A percentile compares a stretch with the other conserved stretches of the same genome.
phyloP scores from a whole-genome alignment of 1,140 invertebrate species.

The Maconellicoccus hirsutus region DNA sequence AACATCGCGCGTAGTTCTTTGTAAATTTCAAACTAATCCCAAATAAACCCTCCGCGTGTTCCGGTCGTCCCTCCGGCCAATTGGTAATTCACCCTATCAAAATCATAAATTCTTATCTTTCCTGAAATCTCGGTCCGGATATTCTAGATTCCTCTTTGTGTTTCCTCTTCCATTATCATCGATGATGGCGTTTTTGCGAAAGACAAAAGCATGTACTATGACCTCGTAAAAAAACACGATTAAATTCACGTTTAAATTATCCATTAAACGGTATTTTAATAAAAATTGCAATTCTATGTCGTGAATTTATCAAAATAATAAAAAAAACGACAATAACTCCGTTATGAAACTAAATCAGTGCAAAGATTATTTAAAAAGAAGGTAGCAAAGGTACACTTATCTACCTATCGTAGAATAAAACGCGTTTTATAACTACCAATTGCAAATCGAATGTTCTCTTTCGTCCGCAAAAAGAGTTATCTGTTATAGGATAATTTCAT shows the following conservation, averaged over 20 bases:
- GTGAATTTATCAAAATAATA: too few relatives aligned
- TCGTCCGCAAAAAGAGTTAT: conserved; percentile 8
- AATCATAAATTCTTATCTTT: conserved; percentile 10
- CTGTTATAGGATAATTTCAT: conserved; percentile 4
- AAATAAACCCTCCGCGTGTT: background rate
- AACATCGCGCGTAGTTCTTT: conserved; percentile 2
- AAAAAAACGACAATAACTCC: too few relatives aligned
- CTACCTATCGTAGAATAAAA: background rate
- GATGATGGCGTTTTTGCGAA: background rate
- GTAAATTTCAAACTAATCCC: background rate
- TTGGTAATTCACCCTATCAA: conserved; percentile 3
- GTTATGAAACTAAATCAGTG: too few relatives aligned
- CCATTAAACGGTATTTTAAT: too few relatives aligned
- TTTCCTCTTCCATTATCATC: background rate
- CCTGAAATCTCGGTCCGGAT: conserved; percentile 6
- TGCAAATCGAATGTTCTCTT: background rate
- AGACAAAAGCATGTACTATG: background rate
- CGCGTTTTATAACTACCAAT: background rate
- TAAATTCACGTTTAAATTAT: too few relatives aligned
- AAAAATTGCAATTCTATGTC: too few relatives aligned
- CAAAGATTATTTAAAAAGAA: too few relatives aligned
- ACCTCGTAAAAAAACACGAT: too few relatives aligned
- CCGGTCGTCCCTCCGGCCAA: background rate
- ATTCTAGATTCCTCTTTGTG: background rate
- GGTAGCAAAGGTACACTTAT: background rate